Evolutionary conservation across 2,113 vertebrate genomes (phyloP).

Genomic region (Carlito syrichta): DNA sequence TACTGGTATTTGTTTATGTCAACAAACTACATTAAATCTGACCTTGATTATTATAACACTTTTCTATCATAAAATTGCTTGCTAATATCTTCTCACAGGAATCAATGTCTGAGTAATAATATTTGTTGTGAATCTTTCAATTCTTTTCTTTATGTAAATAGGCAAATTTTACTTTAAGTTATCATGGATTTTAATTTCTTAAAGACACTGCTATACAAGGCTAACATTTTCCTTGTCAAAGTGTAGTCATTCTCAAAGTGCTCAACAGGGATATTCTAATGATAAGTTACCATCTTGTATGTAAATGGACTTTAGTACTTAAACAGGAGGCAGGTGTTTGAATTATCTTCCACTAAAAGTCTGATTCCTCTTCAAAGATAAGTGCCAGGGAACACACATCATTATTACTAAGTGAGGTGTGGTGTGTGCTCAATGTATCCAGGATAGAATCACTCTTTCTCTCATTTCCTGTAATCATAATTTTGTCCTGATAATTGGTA

Average conservation of each 20-base stretch:
- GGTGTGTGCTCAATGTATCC: neutral
- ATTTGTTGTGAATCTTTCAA: neutral
- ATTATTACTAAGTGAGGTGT: neutral
- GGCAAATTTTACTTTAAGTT: neutral
- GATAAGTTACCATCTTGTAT: neutral
- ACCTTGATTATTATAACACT: neutral
- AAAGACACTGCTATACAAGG: neutral
- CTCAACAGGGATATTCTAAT: neutral
- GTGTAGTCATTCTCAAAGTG: neutral
- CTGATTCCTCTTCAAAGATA: neutral
- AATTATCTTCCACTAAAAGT: neutral
- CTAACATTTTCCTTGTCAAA: neutral
- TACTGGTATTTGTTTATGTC: neutral
- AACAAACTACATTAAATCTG: neutral
- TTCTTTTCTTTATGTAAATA: neutral
- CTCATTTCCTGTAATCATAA: neutral
- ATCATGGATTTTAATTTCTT: conserved; percentile 13
- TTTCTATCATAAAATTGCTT: neutral
- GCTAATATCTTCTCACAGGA: neutral
- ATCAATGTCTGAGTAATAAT: neutral
- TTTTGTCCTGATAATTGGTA: conserved; percentile 38
- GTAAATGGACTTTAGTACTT: neutral
- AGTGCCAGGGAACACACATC: neutral
- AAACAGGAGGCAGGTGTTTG: neutral
- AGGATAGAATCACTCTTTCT: neutral